These are phyloP conservation scores for Agrotis exclamationis DNA, from an alignment of 2,888 invertebrate genomes.

Conservation along the genomic window DNA sequence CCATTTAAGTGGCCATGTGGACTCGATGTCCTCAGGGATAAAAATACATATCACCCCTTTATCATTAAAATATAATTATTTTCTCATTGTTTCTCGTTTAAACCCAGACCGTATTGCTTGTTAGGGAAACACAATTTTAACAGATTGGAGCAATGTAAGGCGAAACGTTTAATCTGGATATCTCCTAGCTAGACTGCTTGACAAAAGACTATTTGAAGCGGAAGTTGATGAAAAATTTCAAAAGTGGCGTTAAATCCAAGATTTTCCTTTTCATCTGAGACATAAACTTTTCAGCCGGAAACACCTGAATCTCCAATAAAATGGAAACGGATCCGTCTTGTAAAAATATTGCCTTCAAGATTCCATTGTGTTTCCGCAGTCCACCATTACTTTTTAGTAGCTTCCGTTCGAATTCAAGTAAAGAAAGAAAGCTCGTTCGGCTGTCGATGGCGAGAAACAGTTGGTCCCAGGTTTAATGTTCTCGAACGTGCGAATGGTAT, in stretches of 20 bases:
- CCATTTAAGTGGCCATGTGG: conserved; percentile 67
- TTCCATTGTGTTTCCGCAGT: conserved; percentile 54
- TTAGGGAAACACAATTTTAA: neutral
- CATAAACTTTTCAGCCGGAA: conserved; percentile 36
- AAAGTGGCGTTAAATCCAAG: conserved; percentile 11
- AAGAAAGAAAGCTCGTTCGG: conserved; percentile 63
- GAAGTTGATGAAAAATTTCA: conserved; percentile 2
- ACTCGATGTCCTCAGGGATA: conserved; percentile 46
- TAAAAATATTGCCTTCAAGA: conserved; percentile 59
- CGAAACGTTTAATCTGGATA: conserved; percentile 2
- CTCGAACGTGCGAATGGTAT: conserved; percentile 76
- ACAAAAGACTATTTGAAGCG: conserved; percentile 8
- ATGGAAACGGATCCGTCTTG: conserved; percentile 55
- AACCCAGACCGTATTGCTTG: neutral
- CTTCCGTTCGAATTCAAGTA: conserved; percentile 62
- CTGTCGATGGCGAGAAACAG: conserved; percentile 71
- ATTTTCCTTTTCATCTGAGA: conserved; percentile 14
- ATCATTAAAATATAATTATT: conserved; percentile 43
- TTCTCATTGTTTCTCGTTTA: neutral
- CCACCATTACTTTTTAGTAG: conserved; percentile 74
- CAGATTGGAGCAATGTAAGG: neutral
- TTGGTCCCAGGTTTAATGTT: conserved; percentile 77
- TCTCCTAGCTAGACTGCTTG: neutral
- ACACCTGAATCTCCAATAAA: conserved; percentile 53
- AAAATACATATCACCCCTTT: conserved; percentile 61